phyloP scores from a whole-genome alignment of 2,797 vertebrate species.

The Philypnodon macrostomus region DNA sequence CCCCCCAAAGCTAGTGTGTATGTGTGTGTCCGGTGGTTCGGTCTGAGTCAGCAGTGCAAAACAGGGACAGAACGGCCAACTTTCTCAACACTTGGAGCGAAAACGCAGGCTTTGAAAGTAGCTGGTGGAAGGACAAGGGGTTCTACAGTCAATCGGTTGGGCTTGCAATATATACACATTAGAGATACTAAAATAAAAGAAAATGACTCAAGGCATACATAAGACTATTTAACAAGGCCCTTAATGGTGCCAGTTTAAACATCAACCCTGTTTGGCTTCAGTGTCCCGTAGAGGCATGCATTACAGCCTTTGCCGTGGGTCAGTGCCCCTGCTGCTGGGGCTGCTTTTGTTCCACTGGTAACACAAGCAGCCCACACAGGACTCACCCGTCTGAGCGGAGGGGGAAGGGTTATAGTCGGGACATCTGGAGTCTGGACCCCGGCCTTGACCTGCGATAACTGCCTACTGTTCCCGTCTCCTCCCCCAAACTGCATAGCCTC shows the following conservation, averaged over 20 bases:
- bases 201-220: too few relatives aligned
- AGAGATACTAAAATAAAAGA: too few relatives aligned
- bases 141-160: too few relatives aligned
- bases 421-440: slow-evolving; percentile 75
- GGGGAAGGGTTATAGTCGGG: slow-evolving; percentile 61
- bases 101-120: too few relatives aligned
- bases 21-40: slow-evolving; percentile 26
- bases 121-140: too few relatives aligned
- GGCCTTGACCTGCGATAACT: slow-evolving; percentile 53
- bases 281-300: slow-evolving; percentile 3
- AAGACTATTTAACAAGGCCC: slow-evolving; percentile 10
- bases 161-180: too few relatives aligned
- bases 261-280: slow-evolving; percentile 22
- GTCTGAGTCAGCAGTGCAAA: slow-evolving; percentile 69
- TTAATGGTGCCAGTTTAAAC: slow-evolving; percentile 27
- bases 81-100: slow-evolving; percentile 25
- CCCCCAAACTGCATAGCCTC: slow-evolving; percentile 30
- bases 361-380: slow-evolving; percentile 44
- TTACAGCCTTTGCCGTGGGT: too few relatives aligned
- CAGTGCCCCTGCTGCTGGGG: slow-evolving; percentile 22
- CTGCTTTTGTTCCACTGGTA: slow-evolving; percentile 65
- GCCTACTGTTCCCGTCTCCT: slow-evolving; percentile 28
- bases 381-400: slow-evolving; percentile 47
- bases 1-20: slow-evolving; percentile 52
- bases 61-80: slow-evolving; percentile 27